Evolutionary conservation across 2,113 vertebrate genomes (phyloP), one percentile per base, ranked within the genome.

Genomic region (Pseudorectes ferrugineus): DNA sequence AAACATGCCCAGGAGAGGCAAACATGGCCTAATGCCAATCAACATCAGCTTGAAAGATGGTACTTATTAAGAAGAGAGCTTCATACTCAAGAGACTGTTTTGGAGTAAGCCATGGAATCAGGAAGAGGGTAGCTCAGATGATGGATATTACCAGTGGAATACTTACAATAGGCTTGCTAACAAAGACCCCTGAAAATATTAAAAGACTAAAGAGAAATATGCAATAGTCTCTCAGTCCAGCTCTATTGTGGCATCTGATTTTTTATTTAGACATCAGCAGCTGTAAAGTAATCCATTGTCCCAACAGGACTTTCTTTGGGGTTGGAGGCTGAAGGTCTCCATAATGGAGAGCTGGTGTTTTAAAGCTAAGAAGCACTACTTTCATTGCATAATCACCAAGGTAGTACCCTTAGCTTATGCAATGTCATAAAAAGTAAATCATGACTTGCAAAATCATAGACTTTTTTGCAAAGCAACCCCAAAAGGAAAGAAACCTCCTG

Each of bases 1-100:
- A 94, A 96, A 92, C 42, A 62, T 85, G 83, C 83, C 73, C 83
- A 94, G 63, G 74, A 95, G 88, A 94, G 76, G 67, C 38, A 62
- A 40, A 54, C 2, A 5, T 94, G 94, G 92, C 93, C 59, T 45
- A 54, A 74, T 31, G 96, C 95, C 94, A 95, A 45, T 78, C 43
- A 40, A 70, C 59, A 71, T 31, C 62, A 88, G 74, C 88, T 80
- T 70, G 49, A 85, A 94, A 77, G 78, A 92, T 87, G 84, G 89
- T 88, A 72, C 35, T 96, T 42, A 89, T 96, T 95, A 97, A 88
- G 83, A 21, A 85, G 59, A 95, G 63, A 63, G 17, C 24, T 71
- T 77, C 12, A 15, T 83, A 78, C 87, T 93, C 92, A 38, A 93
- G 94, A 92, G 88, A 84, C 43, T 76, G 59, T 76, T 68, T 74